Evolutionary conservation across 2,113 vertebrate genomes (phyloP), one percentile per base, ranked within the genome.

Genomic region (Erpornis zantholeuca): DNA sequence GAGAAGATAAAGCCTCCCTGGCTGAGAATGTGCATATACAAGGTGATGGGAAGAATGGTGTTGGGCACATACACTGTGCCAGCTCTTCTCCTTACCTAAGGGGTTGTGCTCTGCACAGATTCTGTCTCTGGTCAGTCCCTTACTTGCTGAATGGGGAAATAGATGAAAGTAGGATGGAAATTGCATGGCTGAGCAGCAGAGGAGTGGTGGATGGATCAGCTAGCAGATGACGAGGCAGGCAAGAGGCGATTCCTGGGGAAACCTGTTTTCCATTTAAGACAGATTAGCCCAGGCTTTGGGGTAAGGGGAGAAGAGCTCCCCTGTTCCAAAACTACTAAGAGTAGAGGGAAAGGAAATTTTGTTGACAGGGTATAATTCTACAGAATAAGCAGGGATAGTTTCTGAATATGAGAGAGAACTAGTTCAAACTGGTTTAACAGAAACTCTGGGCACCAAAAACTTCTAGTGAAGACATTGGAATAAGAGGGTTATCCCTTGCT

Each of bases 351-450:
- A 83, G 36, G 52, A 70, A 78, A 79, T 54, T 84, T 56, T 53
- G 83, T 95, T 88, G 85, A 83, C 89, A 92, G 70, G n/a, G 36
- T 85, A 64, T 77, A 94, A 88, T 95, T 96, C 87, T 61, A 81
- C 78, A 90, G 28, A 78, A 81, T 79, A 88, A 89, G 89, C 78
- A 94, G 47, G 44, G n/a, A 18, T 86, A 60, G 85, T 95, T 95
- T 95, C 82, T 96, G 90, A 94, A 64, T 92, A 79, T 56, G 72
- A 94, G 64, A 64, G 44, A 78, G 84, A 97, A 94, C 87, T 82
- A 97, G 95, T 82, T 96, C 82, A 96, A 84, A 97, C 96, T 97
- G 93, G 96, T 95, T 96, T 68, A 96, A 93, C 97, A 97, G 95
- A 97, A 96, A 97, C 97, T 95, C 93, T 4, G 6, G 68, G 68